Base-by-base conservation (phyloP, 2,797 vertebrate genomes). In the Scarus forsteni region DNA sequence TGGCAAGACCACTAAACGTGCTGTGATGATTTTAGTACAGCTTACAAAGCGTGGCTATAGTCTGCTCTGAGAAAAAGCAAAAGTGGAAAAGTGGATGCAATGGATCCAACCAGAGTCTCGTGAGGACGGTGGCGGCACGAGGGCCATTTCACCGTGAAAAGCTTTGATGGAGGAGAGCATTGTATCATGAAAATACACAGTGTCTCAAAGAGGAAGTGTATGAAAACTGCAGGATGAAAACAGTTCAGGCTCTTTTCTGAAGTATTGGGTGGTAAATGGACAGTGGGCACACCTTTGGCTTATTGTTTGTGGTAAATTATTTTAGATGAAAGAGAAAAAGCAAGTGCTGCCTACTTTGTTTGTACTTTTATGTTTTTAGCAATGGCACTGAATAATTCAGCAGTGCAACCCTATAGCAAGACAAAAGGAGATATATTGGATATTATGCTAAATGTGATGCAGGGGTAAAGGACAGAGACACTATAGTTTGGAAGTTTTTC, bases 1-100 rank as follows among this genome's bases (percentile, higher is more conserved):
- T 66, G 51, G 66, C 69, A 66, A 55, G 52, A 59, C 54, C 60
- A 58, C 54, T 71, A 51, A 71, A 80, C 67, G 40, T 54, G 43
- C 79, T 66, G 69, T 73, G 71, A 83, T 81, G 71, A 82, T 63
- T 88, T 79, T 19, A 77, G 83, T 60, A 65, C 63, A 62, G 65
- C 73, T 70, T 60, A 56, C 65, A 53, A 65, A 76, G 60, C 49
- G 8, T 45, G 42, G 67, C 74, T 39, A 66, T 46, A 64, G 49
- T 3, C 7, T 34, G 60, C 8, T 15, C 53, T 48, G 57, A 38
- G 58, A 72, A 71, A 78, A 77, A 71, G 42, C 1, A 8, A 61
- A 73, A 73, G n/a, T 62, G 53, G 34, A 68, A 54, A 73, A 70
- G 63, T 49, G 54, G 65, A 85, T 79, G 70, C 52, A 77, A 76